Evolutionary conservation across 1,140 invertebrate species (phyloP), one percentile per base, ranked within the genome.

Genomic region (Solenopsis fugax): DNA sequence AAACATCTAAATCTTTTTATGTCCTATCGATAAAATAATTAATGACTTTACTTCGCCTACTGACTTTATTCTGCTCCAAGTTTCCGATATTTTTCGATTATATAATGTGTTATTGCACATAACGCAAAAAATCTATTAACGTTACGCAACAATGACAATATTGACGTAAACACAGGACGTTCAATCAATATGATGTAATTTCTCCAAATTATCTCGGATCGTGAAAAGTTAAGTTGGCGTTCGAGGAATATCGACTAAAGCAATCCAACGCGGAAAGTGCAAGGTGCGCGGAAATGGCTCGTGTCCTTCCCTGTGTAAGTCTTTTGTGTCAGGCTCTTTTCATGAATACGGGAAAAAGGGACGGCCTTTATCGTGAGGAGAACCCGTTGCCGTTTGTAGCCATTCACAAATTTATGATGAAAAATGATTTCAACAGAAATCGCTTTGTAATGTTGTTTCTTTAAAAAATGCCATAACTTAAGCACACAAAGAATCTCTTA

Each of bases 301-400:
- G 71, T n/a, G 72, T 58, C 73, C 62, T 13, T 60, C 48, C 88
- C 21, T 64, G 62, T 64, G 64, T 87, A 90, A 90, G 91, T 93
- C 92, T 62, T 84, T 84, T 84, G 80, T 82, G 5, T n/a, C 89
- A 88, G 93, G 92, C 93, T 92, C 92, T 93, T 94, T 94, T 94
- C 92, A 94, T 86, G 86, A 93, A 93, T 93, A 92, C 92, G 93
- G 91, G 90, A 93, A 93, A 93, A 93, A 89, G 67, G 72, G 24
- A 56, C 64, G 67, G 58, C 18, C 48, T 52, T 87, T 89, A 85
- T 64, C 86, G 69, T 86, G 41, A n/a, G 48, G 41, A 76, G 86
- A 87, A 92, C 88, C 84, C 85, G 81, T 87, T 87, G 80, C 81
- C 52, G 54, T 82, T 72, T 54, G 72, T 10, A 52, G 34, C n/a